A percentile compares a stretch with the other conserved stretches of the same genome.
These are phyloP conservation scores for Holothuria leucospilota DNA, from an alignment of 53 echinoderm and acorn worm species.

Conservation along the genomic window DNA sequence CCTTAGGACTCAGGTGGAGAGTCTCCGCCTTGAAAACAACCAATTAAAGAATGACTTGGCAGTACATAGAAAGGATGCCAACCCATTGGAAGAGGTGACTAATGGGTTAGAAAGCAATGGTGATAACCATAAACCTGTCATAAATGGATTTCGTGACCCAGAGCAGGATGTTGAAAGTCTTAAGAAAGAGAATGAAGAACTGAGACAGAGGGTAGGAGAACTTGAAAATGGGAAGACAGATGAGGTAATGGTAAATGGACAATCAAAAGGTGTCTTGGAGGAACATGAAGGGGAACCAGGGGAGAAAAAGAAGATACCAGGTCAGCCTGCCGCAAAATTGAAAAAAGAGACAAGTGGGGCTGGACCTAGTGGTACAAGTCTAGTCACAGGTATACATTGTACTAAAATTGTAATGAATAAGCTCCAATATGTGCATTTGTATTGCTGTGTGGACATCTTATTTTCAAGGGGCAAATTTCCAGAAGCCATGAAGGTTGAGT, in stretches of 20 bases:
- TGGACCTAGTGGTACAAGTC: slow-evolving; percentile 81
- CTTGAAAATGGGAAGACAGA: slow-evolving; percentile 56
- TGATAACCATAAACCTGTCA: slow-evolving; percentile 31
- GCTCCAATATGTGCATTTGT: no score
- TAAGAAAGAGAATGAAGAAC: slow-evolving; percentile 66
- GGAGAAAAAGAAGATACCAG: neutral
- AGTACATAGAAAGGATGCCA: slow-evolving; percentile 12
- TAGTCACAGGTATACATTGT: slow-evolving; percentile 65
- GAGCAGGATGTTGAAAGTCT: slow-evolving; percentile 59
- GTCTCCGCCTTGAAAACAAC: slow-evolving; percentile 67
- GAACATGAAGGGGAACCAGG: neutral
- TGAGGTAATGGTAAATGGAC: slow-evolving; percentile 20
- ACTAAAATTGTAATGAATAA: no score
- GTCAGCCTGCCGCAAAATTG: neutral
- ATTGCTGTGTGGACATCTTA: no score
- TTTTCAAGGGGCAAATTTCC: no score
- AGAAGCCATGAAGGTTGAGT: no score
- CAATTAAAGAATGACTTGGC: slow-evolving; percentile 68
- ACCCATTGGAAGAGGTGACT: neutral
- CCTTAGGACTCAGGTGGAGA: slow-evolving; percentile 77
- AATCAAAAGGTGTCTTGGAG: neutral
- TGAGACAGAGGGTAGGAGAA: slow-evolving; percentile 53
- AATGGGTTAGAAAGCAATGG: slow-evolving; percentile 28
- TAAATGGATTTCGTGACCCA: slow-evolving; percentile 22
- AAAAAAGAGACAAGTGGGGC: slow-evolving; percentile 55